A percentile compares a stretch with the other conserved stretches of the same genome.
phyloP scores from a whole-genome alignment of 2,113 vertebrate species.

The Ovis canadensis region DNA sequence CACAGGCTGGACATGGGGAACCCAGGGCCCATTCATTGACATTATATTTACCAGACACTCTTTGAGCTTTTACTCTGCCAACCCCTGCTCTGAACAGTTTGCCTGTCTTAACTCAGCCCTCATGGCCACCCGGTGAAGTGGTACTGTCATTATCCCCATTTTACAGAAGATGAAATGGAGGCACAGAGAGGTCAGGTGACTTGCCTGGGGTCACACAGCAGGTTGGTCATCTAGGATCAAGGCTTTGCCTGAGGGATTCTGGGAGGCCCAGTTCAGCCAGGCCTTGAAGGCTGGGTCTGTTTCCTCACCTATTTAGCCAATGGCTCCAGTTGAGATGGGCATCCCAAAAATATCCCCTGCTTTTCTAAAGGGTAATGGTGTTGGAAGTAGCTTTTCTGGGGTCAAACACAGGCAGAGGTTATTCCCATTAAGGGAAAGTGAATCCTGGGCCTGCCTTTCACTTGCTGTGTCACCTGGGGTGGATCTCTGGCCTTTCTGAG shows the following conservation, averaged over 20 bases:
- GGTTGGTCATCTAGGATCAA: neutral
- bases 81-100: neutral
- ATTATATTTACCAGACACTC: neutral
- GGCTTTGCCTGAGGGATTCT: neutral
- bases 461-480: neutral
- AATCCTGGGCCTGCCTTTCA: neutral
- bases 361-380: neutral
- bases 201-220: neutral
- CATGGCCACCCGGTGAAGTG: fast-evolving
- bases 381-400: neutral
- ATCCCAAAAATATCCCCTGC: neutral
- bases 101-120: neutral
- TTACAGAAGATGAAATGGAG: neutral
- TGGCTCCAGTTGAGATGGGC: neutral
- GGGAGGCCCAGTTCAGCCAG: neutral
- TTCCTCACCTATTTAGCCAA: neutral
- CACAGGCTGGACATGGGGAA: neutral
- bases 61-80: neutral
- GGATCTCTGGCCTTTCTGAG: neutral
- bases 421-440: neutral
- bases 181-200: neutral
- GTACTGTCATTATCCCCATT: neutral
- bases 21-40: neutral
- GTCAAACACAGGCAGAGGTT: neutral
- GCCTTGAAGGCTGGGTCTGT: neutral